Evolutionary conservation across 2,797 vertebrate genomes (phyloP), one percentile per base, ranked within the genome.

Genomic region (Macropus fuliginosus): DNA sequence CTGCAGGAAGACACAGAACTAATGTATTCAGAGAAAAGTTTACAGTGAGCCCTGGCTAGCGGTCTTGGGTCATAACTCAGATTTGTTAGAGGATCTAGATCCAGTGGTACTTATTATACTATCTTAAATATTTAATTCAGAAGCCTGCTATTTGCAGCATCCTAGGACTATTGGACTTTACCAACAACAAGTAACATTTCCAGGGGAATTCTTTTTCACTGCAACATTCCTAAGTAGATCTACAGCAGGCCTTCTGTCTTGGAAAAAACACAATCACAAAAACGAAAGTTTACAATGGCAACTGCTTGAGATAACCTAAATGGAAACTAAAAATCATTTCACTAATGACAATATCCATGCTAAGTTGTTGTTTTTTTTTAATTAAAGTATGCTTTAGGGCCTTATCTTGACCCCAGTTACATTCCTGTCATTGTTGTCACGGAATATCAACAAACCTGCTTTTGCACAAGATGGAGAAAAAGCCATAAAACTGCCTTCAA

Each of bases 401-500:
- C 91, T 92, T 94, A 92, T 90, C 94, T 96, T 96, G 93, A 91
- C 46, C 96, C 50, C 55, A 95, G 95, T 92, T 94, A 91, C 74
- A 66, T 81, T 95, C 95, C 54, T 74, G 93, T 93, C 95, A 96
- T 95, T 89, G 87, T 1, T 94, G 91, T 92, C 90, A 91, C 95
- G 91, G 81, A 87, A 91, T 96, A 95, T 92, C 96, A 87, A n/a
- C 93, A 97, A 91, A 40, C 95, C 93, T 13, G 92, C 31, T 66
- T 97, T 92, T 96, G 94, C 74, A 91, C 46, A 97, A 95, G 93
- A 87, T 92, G 94, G 96, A 90, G 96, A 46, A 94, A 96, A 96
- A 62, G 55, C 92, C 92, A 87, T 98, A 93, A 98, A 98, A 98
- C 66, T 95, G 93, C 50, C 56, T 97, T 97, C 55, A 91, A 93